Evolutionary conservation across 1,140 invertebrate genomes (phyloP), one percentile per base, ranked within the genome.

Genomic region (Zaprionus gabonicus): DNA sequence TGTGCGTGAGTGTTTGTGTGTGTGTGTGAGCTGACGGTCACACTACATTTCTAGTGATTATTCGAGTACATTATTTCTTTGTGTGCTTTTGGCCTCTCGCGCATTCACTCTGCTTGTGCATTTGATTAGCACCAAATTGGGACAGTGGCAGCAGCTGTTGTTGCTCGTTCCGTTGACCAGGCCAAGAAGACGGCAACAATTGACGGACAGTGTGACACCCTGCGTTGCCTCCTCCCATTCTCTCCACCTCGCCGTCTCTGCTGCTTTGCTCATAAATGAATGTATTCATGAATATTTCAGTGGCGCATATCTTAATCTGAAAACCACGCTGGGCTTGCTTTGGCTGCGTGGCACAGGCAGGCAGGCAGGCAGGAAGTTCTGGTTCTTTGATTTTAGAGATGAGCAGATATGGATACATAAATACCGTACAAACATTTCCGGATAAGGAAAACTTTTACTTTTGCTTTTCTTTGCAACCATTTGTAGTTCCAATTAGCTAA

Each of bases 41-140:
- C 69, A 76, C 73, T 71, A 76, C 73, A 71, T 76, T 76, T 71
- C 67, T 71, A 71, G 72, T 70, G 72, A 75, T 75, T 75, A 75
- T 75, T 64, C 51, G 66, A 70, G 72, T 58, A 56, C 56, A 71
- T 70, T 53, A 23, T 71, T 71, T 59, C 34, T 69, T 69, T 76
- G 68, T 71, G 36, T 67, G 62, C 44, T 62, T 55, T 72, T 53
- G 46, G 56, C 25, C 36, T 27, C 49, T 36, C 44, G 9, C 27
- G 49, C 57, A 74, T 70, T 63, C 66, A 75, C 55, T 65, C 71
- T 60, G 57, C 70, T 77, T 73, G 64, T 68, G 75, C 75, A 77
- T 77, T 73, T 77, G 69, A 76, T 76, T 76, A 76, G 70, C 74
- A 67, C 62, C 69, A 72, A 77, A 72, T 73, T 77, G 70, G 63